phyloP scores from a whole-genome alignment of 1,140 invertebrate species.

The Drosophila quadrilineata region DNA sequence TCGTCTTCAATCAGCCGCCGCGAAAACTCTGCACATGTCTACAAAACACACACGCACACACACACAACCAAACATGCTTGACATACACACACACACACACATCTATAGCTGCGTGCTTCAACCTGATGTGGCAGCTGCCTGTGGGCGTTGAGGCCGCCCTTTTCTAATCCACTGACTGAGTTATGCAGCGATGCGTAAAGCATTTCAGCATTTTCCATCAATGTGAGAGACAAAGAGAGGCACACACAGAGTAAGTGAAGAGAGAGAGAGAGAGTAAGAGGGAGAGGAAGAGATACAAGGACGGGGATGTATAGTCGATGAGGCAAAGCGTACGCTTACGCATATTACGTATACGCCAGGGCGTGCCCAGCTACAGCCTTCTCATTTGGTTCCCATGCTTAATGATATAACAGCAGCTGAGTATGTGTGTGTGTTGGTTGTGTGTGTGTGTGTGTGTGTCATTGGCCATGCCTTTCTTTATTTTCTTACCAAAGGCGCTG shows the following conservation, averaged over 20 bases:
- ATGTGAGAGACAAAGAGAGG: constrained; percentile 22
- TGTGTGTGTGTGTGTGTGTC: constrained; percentile 24
- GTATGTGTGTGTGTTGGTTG: constrained; percentile 22
- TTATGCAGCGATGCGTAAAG: constrained; percentile 78
- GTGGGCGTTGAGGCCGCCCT: constrained; percentile 52
- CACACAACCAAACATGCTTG: background rate
- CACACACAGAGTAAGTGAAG: background rate
- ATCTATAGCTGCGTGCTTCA: too few species aligned
- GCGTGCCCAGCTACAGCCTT: constrained; percentile 72
- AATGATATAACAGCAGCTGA: constrained; percentile 67
- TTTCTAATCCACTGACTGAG: constrained; percentile 79
- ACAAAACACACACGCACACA: constrained; percentile 9
- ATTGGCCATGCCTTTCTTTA: constrained; percentile 54
- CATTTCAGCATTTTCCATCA: constrained; percentile 80
- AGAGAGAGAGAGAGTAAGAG: background rate
- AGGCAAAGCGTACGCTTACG: constrained; percentile 41
- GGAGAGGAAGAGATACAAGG: background rate
- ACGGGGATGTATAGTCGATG: too few species aligned
- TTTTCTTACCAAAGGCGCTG: constrained; percentile 40
- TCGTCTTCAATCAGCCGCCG: constrained; percentile 76
- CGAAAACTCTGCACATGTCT: constrained; percentile 69
- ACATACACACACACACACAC: too few species aligned
- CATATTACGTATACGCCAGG: constrained; percentile 76
- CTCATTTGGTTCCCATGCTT: constrained; percentile 72
- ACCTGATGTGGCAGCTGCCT: constrained; percentile 30